Conservation (phyloP, 2,888 invertebrate genomes). For the Amphipoea lucens region DNA sequence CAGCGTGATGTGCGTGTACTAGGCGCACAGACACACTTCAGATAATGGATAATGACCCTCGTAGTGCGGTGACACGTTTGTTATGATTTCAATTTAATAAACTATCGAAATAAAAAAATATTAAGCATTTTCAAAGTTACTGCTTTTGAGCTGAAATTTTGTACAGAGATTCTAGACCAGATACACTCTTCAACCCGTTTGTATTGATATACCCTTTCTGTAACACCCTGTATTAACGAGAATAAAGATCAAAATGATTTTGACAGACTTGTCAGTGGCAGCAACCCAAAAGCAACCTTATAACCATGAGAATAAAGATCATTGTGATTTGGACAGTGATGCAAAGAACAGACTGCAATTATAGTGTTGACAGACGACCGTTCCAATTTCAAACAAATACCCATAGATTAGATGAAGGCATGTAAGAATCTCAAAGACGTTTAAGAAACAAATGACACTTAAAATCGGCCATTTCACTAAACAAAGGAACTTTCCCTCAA, state of each 20-base stretch:
- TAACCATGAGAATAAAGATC: not conserved
- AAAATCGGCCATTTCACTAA: not conserved
- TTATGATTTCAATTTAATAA: no score
- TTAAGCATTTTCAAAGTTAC: no score
- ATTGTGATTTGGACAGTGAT: not conserved
- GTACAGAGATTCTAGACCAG: no score
- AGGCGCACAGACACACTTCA: no score
- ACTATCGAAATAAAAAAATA: no score
- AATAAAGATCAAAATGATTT: not conserved
- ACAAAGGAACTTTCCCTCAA: constrained; percentile 43
- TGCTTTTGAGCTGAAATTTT: no score
- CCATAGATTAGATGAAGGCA: not conserved
- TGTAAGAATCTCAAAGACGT: not conserved
- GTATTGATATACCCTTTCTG: no score
- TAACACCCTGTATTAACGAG: no score
- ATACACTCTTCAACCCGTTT: no score
- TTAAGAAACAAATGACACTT: constrained; percentile 11
- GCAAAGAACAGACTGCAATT: not conserved
- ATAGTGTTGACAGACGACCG: not conserved
- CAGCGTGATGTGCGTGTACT: no score
- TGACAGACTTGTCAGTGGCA: not conserved
- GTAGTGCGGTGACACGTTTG: no score
- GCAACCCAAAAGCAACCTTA: not conserved
- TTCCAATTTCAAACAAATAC: not conserved
- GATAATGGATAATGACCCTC: no score